A percentile compares a stretch with the other conserved stretches of the same genome.
Evolutionary conservation across 2,113 vertebrate genomes (phyloP).

Genomic region (Catagonus wagneri): DNA sequence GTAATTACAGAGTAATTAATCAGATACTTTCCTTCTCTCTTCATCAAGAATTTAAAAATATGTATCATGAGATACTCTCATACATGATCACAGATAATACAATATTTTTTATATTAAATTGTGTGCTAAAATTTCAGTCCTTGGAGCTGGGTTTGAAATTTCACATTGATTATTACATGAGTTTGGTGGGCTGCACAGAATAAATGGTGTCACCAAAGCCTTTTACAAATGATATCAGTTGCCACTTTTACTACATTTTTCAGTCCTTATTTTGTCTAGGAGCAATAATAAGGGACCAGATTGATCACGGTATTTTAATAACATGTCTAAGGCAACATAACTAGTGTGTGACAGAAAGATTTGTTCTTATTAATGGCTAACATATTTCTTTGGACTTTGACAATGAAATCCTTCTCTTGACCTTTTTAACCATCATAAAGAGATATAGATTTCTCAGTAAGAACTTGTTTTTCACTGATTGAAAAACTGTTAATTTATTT

Average conservation of each 20-base stretch:
- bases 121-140: not conserved
- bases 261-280: not conserved
- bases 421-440: not conserved
- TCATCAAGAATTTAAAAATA: not conserved
- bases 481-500: not conserved
- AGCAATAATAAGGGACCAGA: not conserved
- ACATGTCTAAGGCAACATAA: not conserved
- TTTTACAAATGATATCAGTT: not conserved
- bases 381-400: not conserved
- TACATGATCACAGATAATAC: not conserved
- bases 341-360: not conserved
- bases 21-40: not conserved
- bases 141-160: not conserved
- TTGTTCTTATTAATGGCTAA: not conserved
- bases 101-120: constrained; percentile 3
- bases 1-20: not conserved
- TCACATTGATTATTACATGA: not conserved
- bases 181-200: not conserved
- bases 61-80: not conserved
- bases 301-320: not conserved
- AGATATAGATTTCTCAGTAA: not conserved
- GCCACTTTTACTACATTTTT: not conserved
- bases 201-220: not conserved
- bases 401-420: not conserved
- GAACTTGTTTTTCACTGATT: not conserved